phyloP scores from a whole-genome alignment of 2,888 invertebrate species.

The Acleris laterana region DNA sequence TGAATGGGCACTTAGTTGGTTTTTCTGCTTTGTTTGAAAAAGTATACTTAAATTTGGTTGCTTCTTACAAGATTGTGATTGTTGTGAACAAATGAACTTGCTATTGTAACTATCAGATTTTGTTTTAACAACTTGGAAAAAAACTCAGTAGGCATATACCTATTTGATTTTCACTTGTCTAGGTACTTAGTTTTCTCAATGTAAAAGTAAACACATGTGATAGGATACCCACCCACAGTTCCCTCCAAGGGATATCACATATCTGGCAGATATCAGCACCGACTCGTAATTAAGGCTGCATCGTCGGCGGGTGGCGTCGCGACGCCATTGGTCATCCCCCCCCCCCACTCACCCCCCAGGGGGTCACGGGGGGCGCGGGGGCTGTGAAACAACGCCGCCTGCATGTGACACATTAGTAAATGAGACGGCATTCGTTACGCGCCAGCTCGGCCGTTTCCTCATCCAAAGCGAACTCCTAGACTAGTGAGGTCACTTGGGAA shows the following conservation, averaged over 20 bases:
- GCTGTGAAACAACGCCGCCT: constrained; percentile 80
- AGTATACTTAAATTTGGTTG: not conserved
- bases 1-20: constrained; percentile 23
- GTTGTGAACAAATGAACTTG: too few relatives aligned
- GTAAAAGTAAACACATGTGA: constrained; percentile 3
- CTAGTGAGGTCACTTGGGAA: constrained; percentile 19
- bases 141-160: too few relatives aligned
- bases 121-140: too few relatives aligned
- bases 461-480: constrained; percentile 52
- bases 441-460: constrained; percentile 76
- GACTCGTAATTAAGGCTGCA: constrained; percentile 75
- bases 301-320: constrained; percentile 56
- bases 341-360: constrained; percentile 37
- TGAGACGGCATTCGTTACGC: constrained; percentile 84
- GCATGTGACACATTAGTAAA: constrained; percentile 85
- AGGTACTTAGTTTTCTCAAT: not conserved
- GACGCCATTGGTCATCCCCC: constrained; percentile 74
- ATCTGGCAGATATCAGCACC: constrained; percentile 46
- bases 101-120: too few relatives aligned
- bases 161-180: not conserved
- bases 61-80: too few relatives aligned
- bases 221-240: constrained; percentile 16
- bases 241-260: constrained; percentile 25
- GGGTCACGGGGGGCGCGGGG: constrained; percentile 30
- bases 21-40: not conserved